These are phyloP conservation scores for Ephialtes manifestator DNA, from an alignment of 2,888 invertebrate species.

Conservation along the genomic window DNA sequence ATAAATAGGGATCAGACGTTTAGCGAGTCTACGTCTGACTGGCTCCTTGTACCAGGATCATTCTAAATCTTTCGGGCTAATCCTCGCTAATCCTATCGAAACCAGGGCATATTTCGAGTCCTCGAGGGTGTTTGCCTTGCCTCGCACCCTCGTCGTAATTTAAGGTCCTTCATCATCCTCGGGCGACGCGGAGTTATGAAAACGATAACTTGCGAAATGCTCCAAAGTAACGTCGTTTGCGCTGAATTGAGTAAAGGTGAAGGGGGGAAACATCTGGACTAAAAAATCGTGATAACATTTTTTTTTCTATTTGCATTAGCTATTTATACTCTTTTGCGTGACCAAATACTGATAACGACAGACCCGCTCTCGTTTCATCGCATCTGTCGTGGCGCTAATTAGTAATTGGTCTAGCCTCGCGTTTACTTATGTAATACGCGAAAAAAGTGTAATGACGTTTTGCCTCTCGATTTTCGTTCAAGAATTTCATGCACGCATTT, in stretches of 20 bases:
- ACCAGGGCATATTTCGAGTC: slow-evolving; percentile 80
- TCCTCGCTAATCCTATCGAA: slow-evolving; percentile 81
- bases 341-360: background rate
- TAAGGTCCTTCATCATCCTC: slow-evolving; percentile 54
- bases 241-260: slow-evolving; percentile 26
- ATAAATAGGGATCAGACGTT: slow-evolving; percentile 79
- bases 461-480: too few relatives aligned
- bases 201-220: slow-evolving; percentile 77
- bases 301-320: background rate
- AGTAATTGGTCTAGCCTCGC: too few relatives aligned
- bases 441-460: background rate
- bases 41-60: slow-evolving; percentile 71
- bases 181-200: slow-evolving; percentile 77
- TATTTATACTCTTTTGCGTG: background rate
- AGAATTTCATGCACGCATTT: too few relatives aligned
- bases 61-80: slow-evolving; percentile 81
- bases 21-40: slow-evolving; percentile 69
- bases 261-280: background rate
- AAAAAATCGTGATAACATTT: slow-evolving; percentile 9
- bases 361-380: background rate
- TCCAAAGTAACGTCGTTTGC: slow-evolving; percentile 44
- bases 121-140: slow-evolving; percentile 16
- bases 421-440: too few relatives aligned
- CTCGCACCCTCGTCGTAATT: slow-evolving; percentile 23
- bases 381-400: background rate